Conservation (phyloP, 1,140 invertebrate genomes). For the Spodoptera litura region DNA sequence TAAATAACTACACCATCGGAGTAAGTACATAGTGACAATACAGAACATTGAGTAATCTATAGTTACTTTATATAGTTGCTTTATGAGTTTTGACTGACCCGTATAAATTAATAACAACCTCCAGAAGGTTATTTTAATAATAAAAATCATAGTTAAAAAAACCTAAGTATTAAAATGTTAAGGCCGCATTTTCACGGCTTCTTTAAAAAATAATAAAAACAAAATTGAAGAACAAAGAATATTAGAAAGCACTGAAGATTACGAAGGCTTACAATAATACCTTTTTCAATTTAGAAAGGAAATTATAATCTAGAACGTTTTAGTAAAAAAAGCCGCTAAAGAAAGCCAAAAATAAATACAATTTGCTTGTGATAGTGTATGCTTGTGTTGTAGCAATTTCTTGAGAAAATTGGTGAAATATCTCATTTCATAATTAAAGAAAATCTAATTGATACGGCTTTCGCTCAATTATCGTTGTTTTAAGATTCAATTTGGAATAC, state of each 20-base stretch:
- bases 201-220: neutral
- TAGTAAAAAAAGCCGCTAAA: neutral
- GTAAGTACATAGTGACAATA: too few species aligned
- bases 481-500: too few species aligned
- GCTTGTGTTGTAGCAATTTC: neutral
- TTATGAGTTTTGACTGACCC: too few species aligned
- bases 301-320: conserved; percentile 7
- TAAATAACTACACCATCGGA: too few species aligned
- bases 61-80: too few species aligned
- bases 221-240: neutral
- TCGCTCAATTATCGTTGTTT: conserved; percentile 1
- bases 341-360: neutral
- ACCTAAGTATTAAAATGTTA: too few species aligned
- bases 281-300: neutral
- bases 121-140: too few species aligned
- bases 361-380: neutral
- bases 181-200: too few species aligned
- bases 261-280: neutral
- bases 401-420: neutral
- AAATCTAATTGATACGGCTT: conserved; percentile 6
- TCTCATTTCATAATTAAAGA: neutral
- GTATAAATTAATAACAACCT: too few species aligned
- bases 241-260: neutral
- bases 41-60: too few species aligned
- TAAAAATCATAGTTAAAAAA: too few species aligned